These are phyloP conservation scores for Cephus spinipes DNA, from an alignment of 2,888 invertebrate species.

Conservation along the genomic window DNA sequence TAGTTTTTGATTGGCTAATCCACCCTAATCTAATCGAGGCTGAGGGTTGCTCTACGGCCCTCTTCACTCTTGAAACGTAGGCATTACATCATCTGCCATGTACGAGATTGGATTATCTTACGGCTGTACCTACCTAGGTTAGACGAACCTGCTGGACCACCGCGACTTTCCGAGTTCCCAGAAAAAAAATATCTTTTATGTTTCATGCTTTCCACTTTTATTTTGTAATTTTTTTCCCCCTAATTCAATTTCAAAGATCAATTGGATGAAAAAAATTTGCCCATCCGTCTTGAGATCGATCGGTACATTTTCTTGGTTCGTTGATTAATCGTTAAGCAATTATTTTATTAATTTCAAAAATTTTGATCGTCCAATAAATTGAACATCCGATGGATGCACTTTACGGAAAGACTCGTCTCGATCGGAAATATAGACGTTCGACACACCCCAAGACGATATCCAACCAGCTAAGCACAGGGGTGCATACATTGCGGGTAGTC, in stretches of 20 bases:
- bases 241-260: neutral
- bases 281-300: neutral
- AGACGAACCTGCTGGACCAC: neutral
- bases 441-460: conserved; percentile 24
- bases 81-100: conserved; percentile 11
- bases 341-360: too few species aligned
- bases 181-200: neutral
- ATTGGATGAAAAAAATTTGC: neutral
- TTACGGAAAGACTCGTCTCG: neutral
- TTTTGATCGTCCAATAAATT: neutral
- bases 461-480: conserved; percentile 34
- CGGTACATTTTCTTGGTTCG: neutral
- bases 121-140: neutral
- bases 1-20: conserved; percentile 67
- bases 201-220: neutral
- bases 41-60: conserved; percentile 25
- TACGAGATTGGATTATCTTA: conserved; percentile 14
- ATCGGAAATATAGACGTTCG: conserved; percentile 41
- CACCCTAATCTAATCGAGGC: conserved; percentile 64
- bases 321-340: neutral
- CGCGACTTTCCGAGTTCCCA: neutral
- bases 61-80: conserved; percentile 23
- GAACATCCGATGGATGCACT: neutral
- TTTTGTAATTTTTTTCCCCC: neutral
- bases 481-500: conserved; percentile 56